Percentiles rank a stretch among this genome's conserved stretches.
Evolutionary conservation across 2,888 invertebrate genomes (phyloP).

Genomic region (Onthophagus sagittarius): DNA sequence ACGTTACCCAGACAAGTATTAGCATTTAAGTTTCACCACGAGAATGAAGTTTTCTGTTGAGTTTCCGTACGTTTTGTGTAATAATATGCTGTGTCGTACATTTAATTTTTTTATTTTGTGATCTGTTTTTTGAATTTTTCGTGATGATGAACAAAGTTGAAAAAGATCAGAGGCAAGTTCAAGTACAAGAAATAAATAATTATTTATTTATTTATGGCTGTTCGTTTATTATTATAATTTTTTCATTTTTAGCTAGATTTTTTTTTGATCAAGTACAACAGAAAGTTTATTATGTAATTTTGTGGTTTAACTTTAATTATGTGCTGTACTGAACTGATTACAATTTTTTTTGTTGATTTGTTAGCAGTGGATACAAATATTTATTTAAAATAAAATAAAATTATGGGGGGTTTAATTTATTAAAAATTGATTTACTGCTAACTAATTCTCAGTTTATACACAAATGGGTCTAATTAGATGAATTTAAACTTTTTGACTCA

Average conservation of each 20-base stretch:
- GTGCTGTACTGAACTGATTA: not conserved
- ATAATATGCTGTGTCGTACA: not conserved
- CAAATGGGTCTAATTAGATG: not conserved
- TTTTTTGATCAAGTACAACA: not conserved
- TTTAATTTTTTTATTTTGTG: conserved; percentile 13
- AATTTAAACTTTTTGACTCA: not conserved
- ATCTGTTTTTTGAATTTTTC: conserved; percentile 14
- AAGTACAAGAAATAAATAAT: conserved; percentile 24
- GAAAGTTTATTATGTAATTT: not conserved
- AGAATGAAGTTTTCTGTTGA: conserved; percentile 1
- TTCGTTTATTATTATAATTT: conserved; percentile 1
- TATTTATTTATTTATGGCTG: conserved; percentile 21
- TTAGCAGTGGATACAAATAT: not conserved
- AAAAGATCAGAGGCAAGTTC: conserved; percentile 9
- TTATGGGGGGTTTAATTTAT: not conserved
- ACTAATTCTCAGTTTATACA: not conserved
- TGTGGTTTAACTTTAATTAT: not conserved
- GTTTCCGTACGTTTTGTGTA: not conserved
- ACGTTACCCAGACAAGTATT: conserved; percentile 25
- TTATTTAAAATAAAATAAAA: not conserved
- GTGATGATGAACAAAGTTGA: not conserved
- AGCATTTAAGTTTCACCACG: conserved; percentile 24
- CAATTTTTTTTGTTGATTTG: not conserved
- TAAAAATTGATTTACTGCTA: not conserved
- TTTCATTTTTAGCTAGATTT: not conserved